Percentiles rank a stretch among this genome's conserved stretches.
Evolutionary conservation across 1,140 invertebrate species (phyloP).

Genomic region (Drosophila funebris): DNA sequence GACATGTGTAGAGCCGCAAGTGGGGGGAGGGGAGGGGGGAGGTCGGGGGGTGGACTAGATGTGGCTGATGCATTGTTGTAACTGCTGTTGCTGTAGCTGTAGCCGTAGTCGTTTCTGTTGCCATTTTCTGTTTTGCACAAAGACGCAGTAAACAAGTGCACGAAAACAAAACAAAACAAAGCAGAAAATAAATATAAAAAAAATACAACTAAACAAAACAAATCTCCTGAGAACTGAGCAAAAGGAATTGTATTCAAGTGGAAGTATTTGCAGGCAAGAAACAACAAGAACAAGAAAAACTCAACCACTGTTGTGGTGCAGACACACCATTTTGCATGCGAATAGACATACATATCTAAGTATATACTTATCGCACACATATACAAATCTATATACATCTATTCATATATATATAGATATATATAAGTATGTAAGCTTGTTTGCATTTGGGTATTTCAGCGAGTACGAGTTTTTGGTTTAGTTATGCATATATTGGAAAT

Average conservation of each 20-base stretch:
- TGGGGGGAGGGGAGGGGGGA: neutral
- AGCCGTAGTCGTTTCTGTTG: no score
- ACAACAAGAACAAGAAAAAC: conserved; percentile 9
- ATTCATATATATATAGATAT: neutral
- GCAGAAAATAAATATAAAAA: neutral
- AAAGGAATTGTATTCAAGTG: conserved; percentile 45
- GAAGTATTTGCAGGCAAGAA: conserved; percentile 39
- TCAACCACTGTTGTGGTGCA: conserved; percentile 61
- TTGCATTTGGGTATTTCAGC: neutral
- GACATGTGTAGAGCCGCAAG: conserved; percentile 28
- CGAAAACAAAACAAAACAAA: conserved; percentile 69
- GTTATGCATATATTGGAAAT: conserved; percentile 43
- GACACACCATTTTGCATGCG: conserved; percentile 11
- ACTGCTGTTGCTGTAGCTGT: conserved; percentile 9
- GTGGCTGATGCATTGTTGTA: conserved; percentile 59
- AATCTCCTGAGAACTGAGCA: conserved; percentile 65
- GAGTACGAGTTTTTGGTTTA: conserved; percentile 11
- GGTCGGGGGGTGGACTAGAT: conserved; percentile 8
- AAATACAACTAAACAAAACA: conserved; percentile 59
- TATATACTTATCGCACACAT: conserved; percentile 5
- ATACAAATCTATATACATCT: neutral
- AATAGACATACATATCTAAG: neutral
- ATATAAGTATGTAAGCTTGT: neutral
- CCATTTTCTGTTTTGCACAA: conserved; percentile 45
- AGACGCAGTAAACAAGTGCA: conserved; percentile 76